phyloP scores from a whole-genome alignment of 1,140 invertebrate genomes.

The Apis cerana region DNA sequence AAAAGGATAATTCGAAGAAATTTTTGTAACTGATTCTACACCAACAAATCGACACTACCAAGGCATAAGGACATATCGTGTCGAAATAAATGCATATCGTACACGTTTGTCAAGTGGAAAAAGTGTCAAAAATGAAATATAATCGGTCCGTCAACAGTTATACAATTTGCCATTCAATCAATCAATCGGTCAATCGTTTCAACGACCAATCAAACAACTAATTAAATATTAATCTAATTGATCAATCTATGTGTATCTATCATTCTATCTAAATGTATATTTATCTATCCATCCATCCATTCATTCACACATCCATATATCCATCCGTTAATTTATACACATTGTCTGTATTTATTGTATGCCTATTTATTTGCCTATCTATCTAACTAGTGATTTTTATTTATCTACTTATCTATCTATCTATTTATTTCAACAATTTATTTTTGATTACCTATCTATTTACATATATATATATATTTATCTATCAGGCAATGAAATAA shows the following conservation, averaged over 20 bases:
- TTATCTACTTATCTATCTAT: not conserved
- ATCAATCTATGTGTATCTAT: no score
- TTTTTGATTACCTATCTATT: not conserved
- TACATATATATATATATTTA: not conserved
- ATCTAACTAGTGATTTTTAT: not conserved
- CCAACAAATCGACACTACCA: not conserved
- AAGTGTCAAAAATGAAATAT: not conserved
- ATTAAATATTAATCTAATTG: not conserved
- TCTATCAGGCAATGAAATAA: not conserved
- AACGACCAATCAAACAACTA: not conserved
- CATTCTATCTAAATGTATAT: no score
- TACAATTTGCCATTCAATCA: not conserved
- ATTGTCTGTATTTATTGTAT: no score
- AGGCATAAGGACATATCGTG: not conserved
- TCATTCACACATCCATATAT: no score
- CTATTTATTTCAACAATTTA: not conserved
- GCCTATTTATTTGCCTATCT: not conserved
- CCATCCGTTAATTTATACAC: no score
- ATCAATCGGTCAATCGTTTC: not conserved
- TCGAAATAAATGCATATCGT: not conserved
- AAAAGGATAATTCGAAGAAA: not conserved
- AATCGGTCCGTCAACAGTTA: constrained; percentile 15
- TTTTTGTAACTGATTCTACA: not conserved
- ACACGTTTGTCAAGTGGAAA: not conserved
- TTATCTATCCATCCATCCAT: not conserved